phyloP scores from a whole-genome alignment of 1,140 invertebrate species.

The Periplaneta americana region DNA sequence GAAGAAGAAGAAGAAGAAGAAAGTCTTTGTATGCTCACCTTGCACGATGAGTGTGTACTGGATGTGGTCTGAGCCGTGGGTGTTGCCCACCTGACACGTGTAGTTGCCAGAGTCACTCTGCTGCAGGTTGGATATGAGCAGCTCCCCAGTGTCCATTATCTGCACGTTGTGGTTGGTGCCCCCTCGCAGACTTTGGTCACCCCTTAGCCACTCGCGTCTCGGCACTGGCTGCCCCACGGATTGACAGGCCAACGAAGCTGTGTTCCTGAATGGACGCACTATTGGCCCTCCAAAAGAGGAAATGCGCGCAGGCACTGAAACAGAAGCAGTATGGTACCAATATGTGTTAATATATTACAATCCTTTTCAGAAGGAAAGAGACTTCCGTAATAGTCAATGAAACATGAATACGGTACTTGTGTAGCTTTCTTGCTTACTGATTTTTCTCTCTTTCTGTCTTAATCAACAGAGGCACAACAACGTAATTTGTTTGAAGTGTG shows the following conservation, averaged over 20 bases:
- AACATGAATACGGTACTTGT: too few relatives aligned
- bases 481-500: too few relatives aligned
- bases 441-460: too few relatives aligned
- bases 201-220: constrained; percentile 57
- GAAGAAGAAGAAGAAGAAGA: too few relatives aligned
- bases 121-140: constrained; percentile 57
- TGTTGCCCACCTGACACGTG: constrained; percentile 68
- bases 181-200: constrained; percentile 34
- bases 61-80: constrained; percentile 58
- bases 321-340: not conserved
- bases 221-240: constrained; percentile 55
- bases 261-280: constrained; percentile 57
- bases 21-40: constrained; percentile 36
- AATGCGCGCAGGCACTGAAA: constrained; percentile 56
- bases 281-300: constrained; percentile 61
- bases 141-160: constrained; percentile 53
- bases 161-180: constrained; percentile 27
- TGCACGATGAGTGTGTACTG: constrained; percentile 56
- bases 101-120: constrained; percentile 66
- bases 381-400: too few relatives aligned
- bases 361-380: too few relatives aligned
- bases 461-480: too few relatives aligned
- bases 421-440: too few relatives aligned
- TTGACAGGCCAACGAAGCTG: constrained; percentile 54
- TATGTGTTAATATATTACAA: too few relatives aligned